Conservation (phyloP, 2,888 invertebrate genomes). For the Cantharis flavilabris region DNA sequence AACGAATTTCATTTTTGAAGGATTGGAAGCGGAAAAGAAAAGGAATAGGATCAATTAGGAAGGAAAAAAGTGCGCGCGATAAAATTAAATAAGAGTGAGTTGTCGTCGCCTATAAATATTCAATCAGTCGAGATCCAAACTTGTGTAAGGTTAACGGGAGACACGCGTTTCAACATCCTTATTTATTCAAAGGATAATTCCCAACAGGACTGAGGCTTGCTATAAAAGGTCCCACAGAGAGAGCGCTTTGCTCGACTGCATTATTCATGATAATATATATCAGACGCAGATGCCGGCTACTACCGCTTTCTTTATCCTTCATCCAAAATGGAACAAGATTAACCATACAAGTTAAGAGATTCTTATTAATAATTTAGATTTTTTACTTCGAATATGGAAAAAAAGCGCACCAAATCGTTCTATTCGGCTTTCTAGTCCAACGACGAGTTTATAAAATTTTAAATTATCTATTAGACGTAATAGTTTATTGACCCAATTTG, state of each 20-base stretch:
- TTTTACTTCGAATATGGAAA: neutral
- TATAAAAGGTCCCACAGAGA: constrained; percentile 28
- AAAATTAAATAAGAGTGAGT: constrained; percentile 12
- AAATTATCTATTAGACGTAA: neutral
- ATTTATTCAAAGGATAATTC: constrained; percentile 28
- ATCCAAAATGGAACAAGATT: constrained; percentile 8
- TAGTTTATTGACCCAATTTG: constrained; percentile 1
- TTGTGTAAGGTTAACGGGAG: constrained; percentile 21
- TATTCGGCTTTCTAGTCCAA: neutral
- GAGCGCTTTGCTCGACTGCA: constrained; percentile 26
- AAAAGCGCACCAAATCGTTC: neutral
- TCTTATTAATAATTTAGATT: constrained; percentile 7
- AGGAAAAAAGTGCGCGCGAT: constrained; percentile 1
- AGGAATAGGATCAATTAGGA: neutral
- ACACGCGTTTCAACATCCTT: constrained; percentile 22
- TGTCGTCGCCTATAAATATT: constrained; percentile 16
- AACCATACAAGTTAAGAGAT: constrained; percentile 6
- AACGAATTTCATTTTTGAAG: neutral
- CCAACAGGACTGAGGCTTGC: constrained; percentile 25
- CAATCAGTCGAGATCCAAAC: constrained; percentile 20
- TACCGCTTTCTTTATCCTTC: constrained; percentile 16
- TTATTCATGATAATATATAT: constrained; percentile 22
- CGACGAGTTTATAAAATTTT: neutral
- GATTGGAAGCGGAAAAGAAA: neutral
- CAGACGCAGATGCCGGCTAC: constrained; percentile 22